Evolutionary conservation across 2,888 invertebrate genomes (phyloP), one percentile per base, ranked within the genome.

Genomic region (Drosophila multiciliata): DNA sequence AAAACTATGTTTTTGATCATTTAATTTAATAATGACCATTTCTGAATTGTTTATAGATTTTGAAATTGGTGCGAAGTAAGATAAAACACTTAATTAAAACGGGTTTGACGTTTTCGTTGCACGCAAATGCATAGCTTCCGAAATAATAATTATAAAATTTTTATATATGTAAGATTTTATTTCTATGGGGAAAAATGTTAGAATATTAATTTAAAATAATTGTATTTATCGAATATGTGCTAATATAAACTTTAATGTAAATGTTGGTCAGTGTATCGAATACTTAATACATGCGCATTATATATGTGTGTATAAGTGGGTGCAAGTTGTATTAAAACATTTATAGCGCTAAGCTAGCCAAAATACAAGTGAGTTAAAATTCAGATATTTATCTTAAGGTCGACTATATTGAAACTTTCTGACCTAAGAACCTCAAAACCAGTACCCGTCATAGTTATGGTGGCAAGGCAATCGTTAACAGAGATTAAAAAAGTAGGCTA

Each of bases 221-320:
- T 45, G 45, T 45, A 23, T 23, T 45, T 45, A 45, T 8, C 8
- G 23, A 45, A 23, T 23, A 45, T 23, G 23, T 45, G 45, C 45
- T 45, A 45, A 45, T 45, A 45, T 45, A 45, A 45, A 45, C 23
- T 23, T 45, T 45, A 45, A 45, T 45, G 45, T 23, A 45, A 23
- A 45, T 23, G 8, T 45, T 45, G 15, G 23, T 23, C 45, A 15
- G 45, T 23, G 45, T 45, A 45, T 23, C 45, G 45, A 15, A 45
- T 45, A 23, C 45, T 45, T 45, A 23, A 23, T 45, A 45, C 7
- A 23, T 45, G 45, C 15, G 15, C 7, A 45, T 7, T 15, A 36
- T 15, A 36, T 36, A 36, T 36, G 36, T 15, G 36, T 36, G 12
- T 12, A 20, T 20, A 20, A 20, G 7, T 12, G 20, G 12, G 45